phyloP scores from a whole-genome alignment of 1,140 invertebrate species.

The Sitophilus oryzae region DNA sequence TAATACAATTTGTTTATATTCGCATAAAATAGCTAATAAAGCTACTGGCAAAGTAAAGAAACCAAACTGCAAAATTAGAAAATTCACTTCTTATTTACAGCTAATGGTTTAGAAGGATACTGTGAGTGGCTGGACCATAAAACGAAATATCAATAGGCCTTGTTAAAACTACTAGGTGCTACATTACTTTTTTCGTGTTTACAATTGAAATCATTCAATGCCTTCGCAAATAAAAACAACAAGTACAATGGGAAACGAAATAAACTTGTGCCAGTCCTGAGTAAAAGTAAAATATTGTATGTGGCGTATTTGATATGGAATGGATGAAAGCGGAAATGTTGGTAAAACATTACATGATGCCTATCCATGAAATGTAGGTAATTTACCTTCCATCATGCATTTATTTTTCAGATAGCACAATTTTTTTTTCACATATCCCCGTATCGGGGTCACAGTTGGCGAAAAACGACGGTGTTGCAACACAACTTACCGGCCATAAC shows the following conservation, averaged over 20 bases:
- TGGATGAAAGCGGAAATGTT: neutral
- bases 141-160: too few species aligned
- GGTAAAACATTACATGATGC: neutral
- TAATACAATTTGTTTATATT: too few species aligned
- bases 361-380: slow-evolving; percentile 18
- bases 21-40: too few species aligned
- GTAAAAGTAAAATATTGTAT: slow-evolving; percentile 4
- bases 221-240: too few species aligned
- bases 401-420: slow-evolving; percentile 27
- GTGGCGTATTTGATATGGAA: neutral
- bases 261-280: slow-evolving; percentile 2
- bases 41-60: too few species aligned
- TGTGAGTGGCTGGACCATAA: too few species aligned
- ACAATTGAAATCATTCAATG: too few species aligned
- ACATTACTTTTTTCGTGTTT: too few species aligned
- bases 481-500: slow-evolving; percentile 44
- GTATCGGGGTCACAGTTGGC: slow-evolving; percentile 41
- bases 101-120: too few species aligned
- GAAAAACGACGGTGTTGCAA: slow-evolving; percentile 34
- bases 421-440: slow-evolving; percentile 38
- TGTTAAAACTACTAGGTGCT: too few species aligned
- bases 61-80: too few species aligned
- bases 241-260: slow-evolving; percentile 2
- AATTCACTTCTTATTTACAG: too few species aligned
- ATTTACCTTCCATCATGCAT: slow-evolving; percentile 44